phyloP scores from a whole-genome alignment of 2,888 invertebrate genomes.

The Drosophila recens region DNA sequence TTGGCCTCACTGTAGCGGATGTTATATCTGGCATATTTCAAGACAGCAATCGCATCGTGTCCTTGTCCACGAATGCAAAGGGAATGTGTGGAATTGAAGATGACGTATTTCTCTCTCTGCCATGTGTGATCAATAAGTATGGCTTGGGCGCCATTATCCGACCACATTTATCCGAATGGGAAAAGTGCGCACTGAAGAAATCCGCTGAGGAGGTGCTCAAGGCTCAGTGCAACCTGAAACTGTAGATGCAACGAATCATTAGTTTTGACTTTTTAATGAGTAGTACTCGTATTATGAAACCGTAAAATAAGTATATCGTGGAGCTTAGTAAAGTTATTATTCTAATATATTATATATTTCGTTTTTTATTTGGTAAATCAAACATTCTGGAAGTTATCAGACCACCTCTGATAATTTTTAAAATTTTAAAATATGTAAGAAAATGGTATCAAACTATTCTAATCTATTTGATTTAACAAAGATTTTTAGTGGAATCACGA shows the following conservation, averaged over 20 bases:
- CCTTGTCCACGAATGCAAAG: slow-evolving; percentile 89
- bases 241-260: not conserved
- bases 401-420: not conserved
- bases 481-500: no score
- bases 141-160: slow-evolving; percentile 90
- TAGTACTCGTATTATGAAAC: not conserved
- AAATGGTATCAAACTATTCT: no score
- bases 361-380: not conserved
- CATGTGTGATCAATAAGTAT: slow-evolving; percentile 89
- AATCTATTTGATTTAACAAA: no score
- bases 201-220: slow-evolving; percentile 87
- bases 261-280: slow-evolving; percentile 13
- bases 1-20: slow-evolving; percentile 90
- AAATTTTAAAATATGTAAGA: no score
- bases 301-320: not conserved
- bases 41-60: slow-evolving; percentile 89
- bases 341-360: not conserved
- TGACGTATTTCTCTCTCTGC: slow-evolving; percentile 93
- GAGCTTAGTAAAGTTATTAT: not conserved
- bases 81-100: slow-evolving; percentile 89
- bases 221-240: slow-evolving; percentile 43
- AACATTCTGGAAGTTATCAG: not conserved
- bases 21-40: slow-evolving; percentile 89
- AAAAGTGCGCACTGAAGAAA: slow-evolving; percentile 87
- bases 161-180: slow-evolving; percentile 88